Base-by-base conservation (phyloP, 2,888 invertebrate genomes). In the Acrobasis suavella region DNA sequence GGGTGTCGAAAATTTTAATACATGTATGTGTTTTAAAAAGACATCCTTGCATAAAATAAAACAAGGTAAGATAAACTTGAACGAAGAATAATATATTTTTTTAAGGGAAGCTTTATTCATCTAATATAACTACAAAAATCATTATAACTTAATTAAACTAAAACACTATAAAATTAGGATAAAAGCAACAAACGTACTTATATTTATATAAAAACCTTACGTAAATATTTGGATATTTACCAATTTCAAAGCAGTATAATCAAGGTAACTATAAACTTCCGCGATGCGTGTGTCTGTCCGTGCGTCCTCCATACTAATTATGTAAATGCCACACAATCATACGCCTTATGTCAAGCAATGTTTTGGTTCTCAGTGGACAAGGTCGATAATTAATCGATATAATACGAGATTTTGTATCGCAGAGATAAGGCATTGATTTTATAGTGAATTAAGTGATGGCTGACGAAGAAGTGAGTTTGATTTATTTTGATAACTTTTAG, bases 231-330 rank as follows among this genome's bases (percentile, higher is more conserved):
- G 14, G 32, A 52, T 52, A 8, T n/a, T 32, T 8, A 32, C 14
- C 52, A 32, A 22, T 14, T 22, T n/a, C 5, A 52, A 32, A 52
- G 22, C 22, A 22, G 1, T 8, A 14, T 8, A 52, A 14, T 56
- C 56, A 56, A 56, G 56, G 56, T 42, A 56, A 14, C 42, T 37
- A 38, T 54, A 38, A 56, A 42, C 42, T 56, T 56, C 56, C 56
- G 56, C 42, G 8, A 46, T 56, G 22, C 56, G 55, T 16, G 52
- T n/a, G 52, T 52, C 32, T 17, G 42, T 56, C 56, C 17, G 42
- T 42, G 9, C 42, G 56, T 46, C 56, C 56, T 56, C 56, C 56
- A 56, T 56, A 56, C 56, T 56, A 56, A 56, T 56, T 56, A 56
- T 42, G 56, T 56, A 56, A 56, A 56, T 17, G 56, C 14, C 46